A percentile compares a stretch with the other conserved stretches of the same genome.
Conservation (phyloP, 2,113 vertebrate species). For the Pandion haliaetus region DNA sequence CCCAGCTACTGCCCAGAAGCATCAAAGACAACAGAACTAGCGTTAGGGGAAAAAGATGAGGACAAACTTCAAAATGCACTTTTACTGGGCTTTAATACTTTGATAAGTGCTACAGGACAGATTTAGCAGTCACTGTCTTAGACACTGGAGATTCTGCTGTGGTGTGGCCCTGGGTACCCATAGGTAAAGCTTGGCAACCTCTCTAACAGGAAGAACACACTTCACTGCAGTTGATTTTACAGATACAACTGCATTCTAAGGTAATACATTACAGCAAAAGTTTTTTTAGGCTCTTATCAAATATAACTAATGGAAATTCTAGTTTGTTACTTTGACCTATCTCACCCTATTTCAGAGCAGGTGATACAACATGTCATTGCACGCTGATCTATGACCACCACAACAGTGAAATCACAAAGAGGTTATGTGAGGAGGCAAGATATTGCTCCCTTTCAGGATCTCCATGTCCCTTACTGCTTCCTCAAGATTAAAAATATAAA, state of each 20-base stretch:
- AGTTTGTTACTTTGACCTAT: neutral
- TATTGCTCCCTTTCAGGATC: neutral
- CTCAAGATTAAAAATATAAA: neutral
- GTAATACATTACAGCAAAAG: neutral
- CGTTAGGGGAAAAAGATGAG: neutral
- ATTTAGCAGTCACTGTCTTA: neutral
- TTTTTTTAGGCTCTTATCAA: neutral
- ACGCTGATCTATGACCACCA: neutral
- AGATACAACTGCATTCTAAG: neutral
- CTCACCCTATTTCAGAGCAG: neutral
- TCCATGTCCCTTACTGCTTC: neutral
- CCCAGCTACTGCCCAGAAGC: neutral
- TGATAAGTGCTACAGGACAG: neutral
- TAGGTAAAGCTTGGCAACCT: neutral
- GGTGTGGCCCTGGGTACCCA: neutral
- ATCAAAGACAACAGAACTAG: neutral
- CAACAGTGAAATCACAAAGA: neutral
- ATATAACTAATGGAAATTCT: neutral
- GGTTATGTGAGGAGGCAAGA: neutral
- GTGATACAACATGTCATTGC: fast-evolving
- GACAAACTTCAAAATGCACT: neutral
- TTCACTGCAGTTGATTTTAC: neutral
- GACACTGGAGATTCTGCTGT: neutral
- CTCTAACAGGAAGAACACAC: neutral
- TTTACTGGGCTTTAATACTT: neutral